These are phyloP conservation scores for Ramphastos sulfuratus DNA, from an alignment of 2,113 vertebrate species.

Conservation along the genomic window DNA sequence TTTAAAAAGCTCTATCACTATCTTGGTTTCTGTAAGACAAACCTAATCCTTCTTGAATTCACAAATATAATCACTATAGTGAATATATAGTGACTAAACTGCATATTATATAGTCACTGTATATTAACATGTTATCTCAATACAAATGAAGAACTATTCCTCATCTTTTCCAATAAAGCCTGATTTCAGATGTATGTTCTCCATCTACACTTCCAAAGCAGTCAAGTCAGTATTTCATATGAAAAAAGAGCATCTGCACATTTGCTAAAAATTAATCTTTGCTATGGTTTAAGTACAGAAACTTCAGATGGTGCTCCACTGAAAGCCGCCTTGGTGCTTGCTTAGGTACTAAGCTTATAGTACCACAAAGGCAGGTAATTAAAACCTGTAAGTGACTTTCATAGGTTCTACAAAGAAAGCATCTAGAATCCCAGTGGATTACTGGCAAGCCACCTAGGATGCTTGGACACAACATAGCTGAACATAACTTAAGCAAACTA, in stretches of 20 bases:
- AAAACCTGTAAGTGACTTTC: neutral
- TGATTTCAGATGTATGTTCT: neutral
- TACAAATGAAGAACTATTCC: neutral
- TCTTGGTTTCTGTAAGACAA: rapidly evolving
- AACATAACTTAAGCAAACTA: neutral
- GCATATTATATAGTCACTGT: neutral
- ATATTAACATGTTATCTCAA: neutral
- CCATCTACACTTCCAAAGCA: neutral
- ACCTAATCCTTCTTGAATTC: neutral
- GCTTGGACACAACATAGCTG: neutral
- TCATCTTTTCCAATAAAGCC: neutral
- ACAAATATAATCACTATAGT: neutral
- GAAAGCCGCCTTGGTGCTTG: neutral
- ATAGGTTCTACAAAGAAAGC: neutral
- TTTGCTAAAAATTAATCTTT: neutral
- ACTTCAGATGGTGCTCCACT: neutral
- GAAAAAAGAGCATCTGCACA: neutral
- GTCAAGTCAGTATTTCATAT: neutral
- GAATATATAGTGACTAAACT: too few relatives aligned
- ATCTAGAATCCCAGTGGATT: neutral
- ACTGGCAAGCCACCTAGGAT: neutral
- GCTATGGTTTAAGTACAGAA: neutral
- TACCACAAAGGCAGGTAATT: neutral
- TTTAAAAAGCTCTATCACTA: neutral
- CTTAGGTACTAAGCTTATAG: neutral